These are phyloP conservation scores for Adineta ricciae DNA, from an alignment of 2,888 invertebrate genomes.

Conservation along the genomic window DNA sequence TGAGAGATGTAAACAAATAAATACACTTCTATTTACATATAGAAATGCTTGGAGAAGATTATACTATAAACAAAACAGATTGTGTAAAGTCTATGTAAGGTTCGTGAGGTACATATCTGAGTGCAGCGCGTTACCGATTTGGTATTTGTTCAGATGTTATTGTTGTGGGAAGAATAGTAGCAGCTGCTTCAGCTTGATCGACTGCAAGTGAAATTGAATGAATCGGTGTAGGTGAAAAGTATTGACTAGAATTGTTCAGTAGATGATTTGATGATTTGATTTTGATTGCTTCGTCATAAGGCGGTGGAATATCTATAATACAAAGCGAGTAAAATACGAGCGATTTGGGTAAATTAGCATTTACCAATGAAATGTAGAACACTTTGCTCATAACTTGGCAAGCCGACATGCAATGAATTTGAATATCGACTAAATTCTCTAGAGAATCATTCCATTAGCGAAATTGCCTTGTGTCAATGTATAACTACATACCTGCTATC, in stretches of 20 bases:
- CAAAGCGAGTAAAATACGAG: not conserved
- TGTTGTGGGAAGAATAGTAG: not conserved
- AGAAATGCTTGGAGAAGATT: too few species aligned
- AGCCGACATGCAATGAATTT: not conserved
- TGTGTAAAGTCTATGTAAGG: not conserved
- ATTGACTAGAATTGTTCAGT: not conserved
- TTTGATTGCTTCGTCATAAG: not conserved
- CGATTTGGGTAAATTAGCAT: not conserved
- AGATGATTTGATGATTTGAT: not conserved
- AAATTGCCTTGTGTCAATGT: not conserved
- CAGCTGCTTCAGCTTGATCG: not conserved
- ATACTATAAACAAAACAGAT: too few species aligned
- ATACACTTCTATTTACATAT: too few species aligned
- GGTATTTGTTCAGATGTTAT: not conserved
- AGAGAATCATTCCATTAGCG: not conserved
- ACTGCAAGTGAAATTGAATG: not conserved
- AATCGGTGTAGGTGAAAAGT: not conserved
- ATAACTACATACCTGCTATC: not conserved
- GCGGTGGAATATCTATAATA: not conserved
- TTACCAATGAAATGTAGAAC: not conserved
- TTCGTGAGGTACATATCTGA: not conserved
- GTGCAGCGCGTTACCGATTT: not conserved
- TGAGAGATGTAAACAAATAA: too few species aligned
- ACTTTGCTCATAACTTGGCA: slow-evolving; percentile 15
- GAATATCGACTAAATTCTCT: not conserved